phyloP scores from a whole-genome alignment of 2,888 invertebrate species.

The Scaptomyza polygonia region DNA sequence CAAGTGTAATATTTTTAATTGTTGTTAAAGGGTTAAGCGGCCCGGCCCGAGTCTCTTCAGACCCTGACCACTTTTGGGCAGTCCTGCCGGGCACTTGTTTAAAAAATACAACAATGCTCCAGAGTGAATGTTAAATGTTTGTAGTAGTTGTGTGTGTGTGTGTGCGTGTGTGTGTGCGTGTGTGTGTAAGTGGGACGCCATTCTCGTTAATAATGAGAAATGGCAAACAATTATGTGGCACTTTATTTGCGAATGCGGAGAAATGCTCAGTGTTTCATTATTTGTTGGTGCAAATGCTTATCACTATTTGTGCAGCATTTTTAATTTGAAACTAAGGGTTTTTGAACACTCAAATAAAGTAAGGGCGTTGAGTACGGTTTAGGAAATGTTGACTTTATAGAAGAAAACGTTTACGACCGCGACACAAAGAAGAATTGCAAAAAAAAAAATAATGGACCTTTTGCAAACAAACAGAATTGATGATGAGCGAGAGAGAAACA shows the following conservation, averaged over 20 bases:
- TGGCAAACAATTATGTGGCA: constrained; percentile 53
- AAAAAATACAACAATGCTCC: constrained; percentile 9
- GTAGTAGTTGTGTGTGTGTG: too few relatives aligned
- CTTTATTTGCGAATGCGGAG: constrained; percentile 34
- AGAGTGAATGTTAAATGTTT: constrained; percentile 36
- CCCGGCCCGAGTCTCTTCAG: constrained; percentile 23
- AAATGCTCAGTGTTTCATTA: constrained; percentile 23
- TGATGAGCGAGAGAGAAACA: too few relatives aligned
- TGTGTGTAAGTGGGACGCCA: constrained; percentile 9
- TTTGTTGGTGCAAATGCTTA: constrained; percentile 36
- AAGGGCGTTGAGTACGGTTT: not conserved
- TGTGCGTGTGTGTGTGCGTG: too few relatives aligned
- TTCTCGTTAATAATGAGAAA: constrained; percentile 58
- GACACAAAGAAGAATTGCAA: constrained; percentile 4
- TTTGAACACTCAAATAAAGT: constrained; percentile 2
- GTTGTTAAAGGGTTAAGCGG: constrained; percentile 74
- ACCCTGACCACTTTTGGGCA: constrained; percentile 45
- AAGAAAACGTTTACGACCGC: not conserved
- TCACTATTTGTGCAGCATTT: constrained; percentile 54
- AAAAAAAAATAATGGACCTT: not conserved
- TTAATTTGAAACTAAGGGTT: constrained; percentile 16
- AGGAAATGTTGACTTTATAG: not conserved
- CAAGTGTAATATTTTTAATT: constrained; percentile 74
- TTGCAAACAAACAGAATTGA: too few relatives aligned
- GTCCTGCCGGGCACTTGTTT: constrained; percentile 18